These are phyloP conservation scores for Lerema accius DNA, from an alignment of 1,140 invertebrate species.

Conservation along the genomic window DNA sequence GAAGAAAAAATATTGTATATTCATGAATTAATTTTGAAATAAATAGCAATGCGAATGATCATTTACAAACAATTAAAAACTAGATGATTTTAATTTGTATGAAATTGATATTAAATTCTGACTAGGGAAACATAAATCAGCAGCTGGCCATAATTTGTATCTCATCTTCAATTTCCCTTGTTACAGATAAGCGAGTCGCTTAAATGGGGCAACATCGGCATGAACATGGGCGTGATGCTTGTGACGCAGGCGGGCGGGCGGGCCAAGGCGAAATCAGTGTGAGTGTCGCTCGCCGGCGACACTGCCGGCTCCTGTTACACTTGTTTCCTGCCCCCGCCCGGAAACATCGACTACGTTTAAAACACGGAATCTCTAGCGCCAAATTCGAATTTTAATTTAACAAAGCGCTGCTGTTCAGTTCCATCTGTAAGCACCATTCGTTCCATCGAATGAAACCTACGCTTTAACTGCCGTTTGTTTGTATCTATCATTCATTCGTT, in stretches of 20 bases:
- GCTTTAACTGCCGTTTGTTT: slow-evolving; percentile 7
- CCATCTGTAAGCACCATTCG: slow-evolving; percentile 3
- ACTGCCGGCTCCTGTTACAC: slow-evolving; percentile 62
- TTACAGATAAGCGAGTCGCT: slow-evolving; percentile 87
- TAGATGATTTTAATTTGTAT: too few species aligned
- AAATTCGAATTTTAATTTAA: slow-evolving; percentile 13
- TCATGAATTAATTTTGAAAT: too few species aligned
- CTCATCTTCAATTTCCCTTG: slow-evolving; percentile 49
- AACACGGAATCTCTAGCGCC: slow-evolving; percentile 33
- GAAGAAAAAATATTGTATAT: too few species aligned
- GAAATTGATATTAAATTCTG: too few species aligned
- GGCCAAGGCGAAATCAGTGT: slow-evolving; percentile 78
- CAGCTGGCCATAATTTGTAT: not conserved
- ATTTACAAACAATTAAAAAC: too few species aligned
- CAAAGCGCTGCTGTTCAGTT: slow-evolving; percentile 11
- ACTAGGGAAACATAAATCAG: slow-evolving; percentile 1
- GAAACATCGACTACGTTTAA: slow-evolving; percentile 69
- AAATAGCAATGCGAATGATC: too few species aligned
- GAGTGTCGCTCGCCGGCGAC: slow-evolving; percentile 67
- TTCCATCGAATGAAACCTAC: slow-evolving; percentile 7
- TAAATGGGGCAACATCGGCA: slow-evolving; percentile 86
- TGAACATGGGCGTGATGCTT: slow-evolving; percentile 86
- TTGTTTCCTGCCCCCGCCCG: slow-evolving; percentile 61
- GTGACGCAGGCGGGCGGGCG: slow-evolving; percentile 79
- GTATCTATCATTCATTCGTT: slow-evolving; percentile 8